A percentile compares a stretch with the other conserved stretches of the same genome.
Conservation (phyloP, 2,888 invertebrate genomes). For the Rhagonycha fulva region DNA sequence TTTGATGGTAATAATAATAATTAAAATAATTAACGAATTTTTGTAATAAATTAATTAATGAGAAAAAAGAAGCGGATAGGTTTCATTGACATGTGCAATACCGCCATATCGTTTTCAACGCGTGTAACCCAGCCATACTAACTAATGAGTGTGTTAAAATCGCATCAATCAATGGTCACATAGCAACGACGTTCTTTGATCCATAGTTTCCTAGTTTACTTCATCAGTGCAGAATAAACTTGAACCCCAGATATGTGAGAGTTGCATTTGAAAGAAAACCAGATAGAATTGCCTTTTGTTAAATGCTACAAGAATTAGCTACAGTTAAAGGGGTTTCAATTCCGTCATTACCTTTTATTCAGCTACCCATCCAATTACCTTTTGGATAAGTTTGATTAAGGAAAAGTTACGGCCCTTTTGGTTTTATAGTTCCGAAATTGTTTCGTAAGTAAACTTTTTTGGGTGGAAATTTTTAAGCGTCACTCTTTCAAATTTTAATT, state of each 20-base stretch:
- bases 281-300: slow-evolving; percentile 24
- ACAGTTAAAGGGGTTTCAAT: not conserved
- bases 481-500: not conserved
- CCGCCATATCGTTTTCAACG: not conserved
- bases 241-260: slow-evolving; percentile 20
- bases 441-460: not conserved
- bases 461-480: not conserved
- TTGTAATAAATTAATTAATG: not conserved
- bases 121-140: slow-evolving; percentile 23
- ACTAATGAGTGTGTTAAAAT: slow-evolving; percentile 54
- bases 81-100: not conserved
- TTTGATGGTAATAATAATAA: not conserved
- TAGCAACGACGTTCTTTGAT: slow-evolving; percentile 51
- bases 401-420: not conserved
- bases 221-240: slow-evolving; percentile 20
- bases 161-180: slow-evolving; percentile 54
- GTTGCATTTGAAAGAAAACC: slow-evolving; percentile 9
- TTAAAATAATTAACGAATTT: not conserved
- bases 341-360: not conserved
- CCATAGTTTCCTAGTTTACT: slow-evolving; percentile 36
- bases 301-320: slow-evolving; percentile 5
- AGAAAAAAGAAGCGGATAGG: not conserved
- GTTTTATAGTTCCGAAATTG: not conserved
- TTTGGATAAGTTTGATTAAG: slow-evolving; percentile 1
- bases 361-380: not conserved